Evolutionary conservation across 1,140 invertebrate genomes (phyloP).

Genomic region (Lineus longissimus): DNA sequence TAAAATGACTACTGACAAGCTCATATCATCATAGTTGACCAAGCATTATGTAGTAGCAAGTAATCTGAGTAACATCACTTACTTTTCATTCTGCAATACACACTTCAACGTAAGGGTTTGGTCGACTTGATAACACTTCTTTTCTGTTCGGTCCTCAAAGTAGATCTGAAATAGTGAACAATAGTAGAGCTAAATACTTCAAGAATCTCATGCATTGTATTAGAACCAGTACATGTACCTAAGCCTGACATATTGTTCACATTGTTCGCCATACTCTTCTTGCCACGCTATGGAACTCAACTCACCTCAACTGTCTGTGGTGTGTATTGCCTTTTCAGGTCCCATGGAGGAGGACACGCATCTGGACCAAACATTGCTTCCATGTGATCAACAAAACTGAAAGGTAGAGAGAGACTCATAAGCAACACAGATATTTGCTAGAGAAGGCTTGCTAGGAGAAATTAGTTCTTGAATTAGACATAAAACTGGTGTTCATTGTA

Average conservation of each 20-base stretch:
- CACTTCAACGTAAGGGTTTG: conserved; percentile 61
- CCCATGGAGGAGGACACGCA: conserved; percentile 66
- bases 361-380: conserved; percentile 67
- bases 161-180: conserved; percentile 61
- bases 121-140: conserved; percentile 63
- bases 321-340: conserved; percentile 67
- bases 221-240: no score
- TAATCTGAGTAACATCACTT: no score
- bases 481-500: no score
- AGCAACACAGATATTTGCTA: background rate
- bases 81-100: conserved; percentile 65
- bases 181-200: no score
- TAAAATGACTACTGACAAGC: no score
- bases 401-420: conserved; percentile 48
- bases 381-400: conserved; percentile 69
- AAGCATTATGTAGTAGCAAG: no score
- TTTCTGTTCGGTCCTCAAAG: conserved; percentile 70
- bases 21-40: no score
- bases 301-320: conserved; percentile 59
- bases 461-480: no score
- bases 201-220: no score
- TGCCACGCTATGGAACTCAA: background rate
- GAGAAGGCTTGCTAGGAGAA: no score
- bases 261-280: background rate
- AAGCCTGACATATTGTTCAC: conserved; percentile 1